These are phyloP conservation scores for Taurulus bubalis DNA, from an alignment of 2,113 vertebrate genomes.

Conservation along the genomic window DNA sequence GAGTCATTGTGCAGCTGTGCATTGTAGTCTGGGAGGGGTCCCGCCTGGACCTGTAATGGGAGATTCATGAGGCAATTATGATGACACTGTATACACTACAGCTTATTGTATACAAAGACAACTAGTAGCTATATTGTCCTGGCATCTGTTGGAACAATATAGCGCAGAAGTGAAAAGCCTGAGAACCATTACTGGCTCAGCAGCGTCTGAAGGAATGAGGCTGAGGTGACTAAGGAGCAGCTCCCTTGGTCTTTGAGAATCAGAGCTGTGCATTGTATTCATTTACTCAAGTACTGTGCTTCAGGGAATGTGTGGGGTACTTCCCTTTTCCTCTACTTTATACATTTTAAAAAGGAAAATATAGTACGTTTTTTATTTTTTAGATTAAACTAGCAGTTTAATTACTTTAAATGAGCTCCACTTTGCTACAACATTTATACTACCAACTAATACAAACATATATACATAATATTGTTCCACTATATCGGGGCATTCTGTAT, in stretches of 20 bases:
- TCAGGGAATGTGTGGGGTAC: not conserved
- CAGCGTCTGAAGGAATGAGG: constrained; percentile 19
- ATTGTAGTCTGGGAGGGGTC: constrained; percentile 81
- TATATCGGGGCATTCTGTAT: not conserved
- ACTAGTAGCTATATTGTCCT: constrained; percentile 24
- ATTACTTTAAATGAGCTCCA: not conserved
- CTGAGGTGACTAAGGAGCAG: not conserved
- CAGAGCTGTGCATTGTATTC: not conserved
- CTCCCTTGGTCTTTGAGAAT: not conserved
- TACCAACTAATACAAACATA: not conserved
- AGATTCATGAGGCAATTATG: constrained; percentile 62
- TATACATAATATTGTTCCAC: not conserved
- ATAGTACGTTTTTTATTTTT: not conserved
- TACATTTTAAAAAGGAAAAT: too few relatives aligned
- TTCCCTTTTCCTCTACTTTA: not conserved
- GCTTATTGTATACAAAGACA: constrained; percentile 47
- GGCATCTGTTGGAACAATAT: constrained; percentile 35
- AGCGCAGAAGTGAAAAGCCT: constrained; percentile 18
- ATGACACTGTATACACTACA: constrained; percentile 45
- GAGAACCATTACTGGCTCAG: constrained; percentile 16
- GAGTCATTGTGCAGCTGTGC: constrained; percentile 80
- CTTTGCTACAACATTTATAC: not conserved
- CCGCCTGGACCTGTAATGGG: constrained; percentile 76
- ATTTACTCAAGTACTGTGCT: not conserved
- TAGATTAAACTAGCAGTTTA: not conserved